phyloP scores from a whole-genome alignment of 2,113 vertebrate genomes.

The Ibidorhyncha struthersii region DNA sequence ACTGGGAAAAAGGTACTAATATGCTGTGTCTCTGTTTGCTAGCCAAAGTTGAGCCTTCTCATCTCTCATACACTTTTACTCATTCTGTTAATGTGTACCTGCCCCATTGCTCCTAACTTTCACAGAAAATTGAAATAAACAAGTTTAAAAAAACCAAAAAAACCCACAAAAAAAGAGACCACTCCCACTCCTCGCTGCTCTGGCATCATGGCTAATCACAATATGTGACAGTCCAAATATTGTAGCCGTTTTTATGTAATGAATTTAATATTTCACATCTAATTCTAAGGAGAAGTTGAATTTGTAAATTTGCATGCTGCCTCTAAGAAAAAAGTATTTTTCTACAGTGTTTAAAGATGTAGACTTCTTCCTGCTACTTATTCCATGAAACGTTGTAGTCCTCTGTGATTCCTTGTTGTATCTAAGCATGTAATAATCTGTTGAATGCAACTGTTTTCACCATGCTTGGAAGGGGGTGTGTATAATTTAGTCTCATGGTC shows the following conservation, averaged over 20 bases:
- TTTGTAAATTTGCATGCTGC: not conserved
- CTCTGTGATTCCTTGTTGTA: not conserved
- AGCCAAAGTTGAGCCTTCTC: not conserved
- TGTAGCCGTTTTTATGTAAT: not conserved
- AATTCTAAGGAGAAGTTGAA: not conserved
- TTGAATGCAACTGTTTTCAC: not conserved
- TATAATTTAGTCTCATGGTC: not conserved
- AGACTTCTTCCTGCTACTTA: not conserved
- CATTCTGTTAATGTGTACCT: not conserved
- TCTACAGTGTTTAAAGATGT: not conserved
- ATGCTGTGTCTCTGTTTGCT: not conserved
- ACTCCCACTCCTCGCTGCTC: fast-evolving
- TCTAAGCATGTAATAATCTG: not conserved
- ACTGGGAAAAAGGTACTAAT: not conserved
- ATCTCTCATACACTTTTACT: not conserved
- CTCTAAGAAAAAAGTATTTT: not conserved
- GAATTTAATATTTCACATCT: not conserved
- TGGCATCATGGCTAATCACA: not conserved
- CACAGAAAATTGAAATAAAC: not conserved
- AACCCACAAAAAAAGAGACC: not conserved
- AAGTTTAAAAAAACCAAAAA: not conserved
- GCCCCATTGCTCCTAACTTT: not conserved
- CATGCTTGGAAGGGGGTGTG: not conserved
- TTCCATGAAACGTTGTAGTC: not conserved
- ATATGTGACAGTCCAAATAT: not conserved